Evolutionary conservation across 2,113 vertebrate genomes (phyloP).

Genomic region (Lanius collurio): DNA sequence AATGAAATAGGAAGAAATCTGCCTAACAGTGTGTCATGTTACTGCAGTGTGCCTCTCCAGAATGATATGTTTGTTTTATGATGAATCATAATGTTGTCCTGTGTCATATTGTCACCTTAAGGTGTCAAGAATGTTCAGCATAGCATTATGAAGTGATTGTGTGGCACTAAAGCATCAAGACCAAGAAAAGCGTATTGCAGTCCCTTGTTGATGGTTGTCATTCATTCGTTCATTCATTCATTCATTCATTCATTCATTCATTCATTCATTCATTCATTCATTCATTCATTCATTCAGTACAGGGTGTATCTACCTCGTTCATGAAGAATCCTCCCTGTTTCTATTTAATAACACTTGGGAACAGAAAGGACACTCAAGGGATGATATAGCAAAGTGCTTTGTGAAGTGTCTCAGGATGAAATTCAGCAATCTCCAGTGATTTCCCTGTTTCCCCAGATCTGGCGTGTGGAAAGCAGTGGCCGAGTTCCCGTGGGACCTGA

Average conservation of each 20-base stretch:
- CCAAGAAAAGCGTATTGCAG: not conserved
- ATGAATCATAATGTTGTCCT: not conserved
- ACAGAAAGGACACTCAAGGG: not conserved
- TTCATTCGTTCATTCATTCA: not conserved
- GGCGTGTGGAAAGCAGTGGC: conserved; percentile 85
- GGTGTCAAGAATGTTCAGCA: not conserved
- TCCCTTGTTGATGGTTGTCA: not conserved
- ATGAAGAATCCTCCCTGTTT: not conserved
- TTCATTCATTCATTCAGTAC: not conserved
- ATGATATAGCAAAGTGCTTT: not conserved
- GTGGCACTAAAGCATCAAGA: not conserved
- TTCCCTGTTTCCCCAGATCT: conserved; percentile 76
- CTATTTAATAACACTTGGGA: not conserved
- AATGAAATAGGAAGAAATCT: not conserved
- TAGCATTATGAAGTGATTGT: not conserved
- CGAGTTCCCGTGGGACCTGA: conserved; percentile 73
- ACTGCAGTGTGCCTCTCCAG: not conserved
- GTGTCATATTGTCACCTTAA: not conserved
- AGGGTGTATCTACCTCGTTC: not conserved
- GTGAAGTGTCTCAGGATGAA: not conserved
- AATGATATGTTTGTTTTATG: not conserved
- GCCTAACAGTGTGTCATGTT: not conserved
- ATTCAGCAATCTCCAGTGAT: not conserved
- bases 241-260: not conserved
- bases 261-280: too few relatives aligned